Conservation (phyloP, 2,888 invertebrate genomes). For the Leptinotarsa tumamoca region DNA sequence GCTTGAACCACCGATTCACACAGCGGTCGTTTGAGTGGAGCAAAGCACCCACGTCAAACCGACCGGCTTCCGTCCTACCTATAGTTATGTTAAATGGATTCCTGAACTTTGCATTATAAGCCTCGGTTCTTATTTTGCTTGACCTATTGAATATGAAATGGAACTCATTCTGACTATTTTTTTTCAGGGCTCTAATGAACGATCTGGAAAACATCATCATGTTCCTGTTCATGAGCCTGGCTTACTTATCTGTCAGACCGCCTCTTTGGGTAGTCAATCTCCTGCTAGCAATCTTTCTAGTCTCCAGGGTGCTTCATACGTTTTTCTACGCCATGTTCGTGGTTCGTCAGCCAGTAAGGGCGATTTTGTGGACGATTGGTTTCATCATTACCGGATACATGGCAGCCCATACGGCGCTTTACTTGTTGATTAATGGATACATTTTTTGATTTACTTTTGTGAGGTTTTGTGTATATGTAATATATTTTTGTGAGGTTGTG, state of each 20-base stretch:
- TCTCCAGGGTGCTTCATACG: slow-evolving; percentile 72
- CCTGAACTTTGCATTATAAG: too few species aligned
- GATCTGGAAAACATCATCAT: slow-evolving; percentile 80
- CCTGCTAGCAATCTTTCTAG: slow-evolving; percentile 71
- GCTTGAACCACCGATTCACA: too few species aligned
- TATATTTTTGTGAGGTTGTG: background rate
- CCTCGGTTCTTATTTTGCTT: too few species aligned
- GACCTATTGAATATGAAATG: too few species aligned
- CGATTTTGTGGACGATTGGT: slow-evolving; percentile 51
- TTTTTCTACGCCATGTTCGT: slow-evolving; percentile 74
- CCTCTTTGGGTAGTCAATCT: slow-evolving; percentile 67
- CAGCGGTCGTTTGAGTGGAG: too few species aligned
- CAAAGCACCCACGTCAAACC: too few species aligned
- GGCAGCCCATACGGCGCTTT: slow-evolving; percentile 49
- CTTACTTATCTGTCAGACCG: slow-evolving; percentile 74
- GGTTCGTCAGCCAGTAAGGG: slow-evolving; percentile 70
- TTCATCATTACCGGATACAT: slow-evolving; percentile 55
- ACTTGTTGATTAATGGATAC: slow-evolving; percentile 39
- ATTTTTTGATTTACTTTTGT: slow-evolving; percentile 6
- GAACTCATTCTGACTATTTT: background rate
- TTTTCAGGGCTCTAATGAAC: slow-evolving; percentile 75
- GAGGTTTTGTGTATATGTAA: slow-evolving; percentile 6
- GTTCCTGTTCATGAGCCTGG: slow-evolving; percentile 72
- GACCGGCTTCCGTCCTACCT: too few species aligned
- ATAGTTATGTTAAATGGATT: too few species aligned